Conservation (phyloP, 1,140 invertebrate species). For the honey bee (Apis mellifera) region Amel_HAv3.1 CM009935.2:10451501-10452000, state of each 20-base stretch:
- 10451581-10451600: slow-evolving; percentile 64
- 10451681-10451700: not conserved
- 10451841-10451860: not conserved
- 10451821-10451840: slow-evolving; percentile 70
- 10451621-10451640: not conserved
- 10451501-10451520: slow-evolving; percentile 82
- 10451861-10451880: slow-evolving; percentile 18
- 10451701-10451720: not conserved
- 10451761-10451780: slow-evolving; percentile 26
- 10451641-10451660: not conserved
- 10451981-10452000: not conserved
- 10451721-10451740: too few species aligned
- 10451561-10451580: slow-evolving; percentile 63
- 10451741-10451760: too few species aligned
- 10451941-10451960: not conserved
- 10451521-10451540: slow-evolving; percentile 81
- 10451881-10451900: not conserved
- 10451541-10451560: slow-evolving; percentile 75
- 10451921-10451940: too few species aligned
- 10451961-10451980: slow-evolving; percentile 2
- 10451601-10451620: slow-evolving; percentile 28
- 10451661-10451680: not conserved
- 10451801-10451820: slow-evolving; percentile 46
- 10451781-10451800: slow-evolving; percentile 41
- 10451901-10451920: not conserved